Percentiles rank a stretch among this genome's conserved stretches.
Evolutionary conservation across 2,113 vertebrate species (phyloP).

Genomic region (Seriola aureovittata): DNA sequence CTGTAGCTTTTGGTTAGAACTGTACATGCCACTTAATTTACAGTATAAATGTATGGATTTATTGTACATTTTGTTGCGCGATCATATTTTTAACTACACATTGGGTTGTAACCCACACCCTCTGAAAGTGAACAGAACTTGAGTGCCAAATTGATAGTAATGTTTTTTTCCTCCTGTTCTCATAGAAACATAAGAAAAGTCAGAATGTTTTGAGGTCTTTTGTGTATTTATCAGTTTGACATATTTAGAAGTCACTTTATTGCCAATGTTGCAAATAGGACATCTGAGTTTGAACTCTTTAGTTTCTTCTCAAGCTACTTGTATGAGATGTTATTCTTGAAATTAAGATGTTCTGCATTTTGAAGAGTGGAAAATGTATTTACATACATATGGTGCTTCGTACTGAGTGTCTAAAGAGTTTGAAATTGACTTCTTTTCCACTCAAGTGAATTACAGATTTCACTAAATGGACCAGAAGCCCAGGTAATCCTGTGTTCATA

Average conservation of each 20-base stretch:
- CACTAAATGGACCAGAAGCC: not conserved
- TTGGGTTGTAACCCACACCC: not conserved
- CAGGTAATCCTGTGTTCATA: not conserved
- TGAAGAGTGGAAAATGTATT: not conserved
- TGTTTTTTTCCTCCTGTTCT: not conserved
- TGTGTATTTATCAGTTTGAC: not conserved
- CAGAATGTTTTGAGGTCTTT: not conserved
- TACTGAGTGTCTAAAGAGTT: not conserved
- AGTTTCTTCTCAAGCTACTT: not conserved
- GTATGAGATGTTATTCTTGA: constrained; percentile 13
- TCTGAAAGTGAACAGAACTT: not conserved
- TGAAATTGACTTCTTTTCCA: constrained; percentile 1
- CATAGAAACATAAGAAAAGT: not conserved
- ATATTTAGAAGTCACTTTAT: not conserved
- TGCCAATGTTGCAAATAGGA: not conserved
- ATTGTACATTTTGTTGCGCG: not conserved
- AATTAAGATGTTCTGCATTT: not conserved
- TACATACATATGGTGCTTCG: not conserved
- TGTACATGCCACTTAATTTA: not conserved
- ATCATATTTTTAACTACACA: not conserved
- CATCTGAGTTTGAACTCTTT: not conserved
- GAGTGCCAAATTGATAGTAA: not conserved
- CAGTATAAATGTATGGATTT: not conserved
- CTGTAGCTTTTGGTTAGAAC: not conserved
- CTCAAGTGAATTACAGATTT: not conserved